phyloP scores from a whole-genome alignment of 1,140 invertebrate species.

The Brachionus calyciflorus region DNA sequence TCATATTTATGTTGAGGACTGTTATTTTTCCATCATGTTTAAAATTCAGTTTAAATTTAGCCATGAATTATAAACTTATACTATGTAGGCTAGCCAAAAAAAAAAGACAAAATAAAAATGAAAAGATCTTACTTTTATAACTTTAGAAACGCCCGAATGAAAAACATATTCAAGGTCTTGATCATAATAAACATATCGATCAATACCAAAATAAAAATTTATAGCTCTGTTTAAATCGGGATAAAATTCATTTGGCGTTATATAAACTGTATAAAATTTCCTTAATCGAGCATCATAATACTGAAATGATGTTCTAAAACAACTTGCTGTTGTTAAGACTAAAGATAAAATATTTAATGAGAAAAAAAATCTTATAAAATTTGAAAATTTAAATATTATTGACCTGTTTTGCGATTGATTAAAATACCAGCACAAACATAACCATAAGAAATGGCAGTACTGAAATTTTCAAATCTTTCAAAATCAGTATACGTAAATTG shows the following conservation, averaged over 20 bases:
- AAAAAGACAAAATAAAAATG: no score
- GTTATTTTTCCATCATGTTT: no score
- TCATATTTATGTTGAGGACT: no score
- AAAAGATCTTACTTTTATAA: slow-evolving; percentile 15
- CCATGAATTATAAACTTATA: no score
- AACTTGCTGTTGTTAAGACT: slow-evolving; percentile 7
- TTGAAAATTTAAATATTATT: not conserved
- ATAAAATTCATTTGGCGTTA: slow-evolving; percentile 17
- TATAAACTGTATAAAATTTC: not conserved
- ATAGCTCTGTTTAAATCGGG: not conserved
- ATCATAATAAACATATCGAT: slow-evolving; percentile 18
- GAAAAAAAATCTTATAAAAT: not conserved
- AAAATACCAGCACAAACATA: not conserved
- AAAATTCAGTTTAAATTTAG: no score
- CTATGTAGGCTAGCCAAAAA: no score
- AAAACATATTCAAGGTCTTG: slow-evolving; percentile 1
- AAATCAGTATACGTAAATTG: not conserved
- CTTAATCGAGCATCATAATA: not conserved
- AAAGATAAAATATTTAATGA: not conserved
- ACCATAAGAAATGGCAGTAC: not conserved
- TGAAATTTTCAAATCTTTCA: not conserved
- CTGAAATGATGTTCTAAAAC: not conserved
- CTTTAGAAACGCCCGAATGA: not conserved
- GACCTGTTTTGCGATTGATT: slow-evolving; percentile 16
- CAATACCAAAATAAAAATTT: not conserved